phyloP scores from a whole-genome alignment of 2,113 vertebrate species.

The Seriola quinqueradiata region DNA sequence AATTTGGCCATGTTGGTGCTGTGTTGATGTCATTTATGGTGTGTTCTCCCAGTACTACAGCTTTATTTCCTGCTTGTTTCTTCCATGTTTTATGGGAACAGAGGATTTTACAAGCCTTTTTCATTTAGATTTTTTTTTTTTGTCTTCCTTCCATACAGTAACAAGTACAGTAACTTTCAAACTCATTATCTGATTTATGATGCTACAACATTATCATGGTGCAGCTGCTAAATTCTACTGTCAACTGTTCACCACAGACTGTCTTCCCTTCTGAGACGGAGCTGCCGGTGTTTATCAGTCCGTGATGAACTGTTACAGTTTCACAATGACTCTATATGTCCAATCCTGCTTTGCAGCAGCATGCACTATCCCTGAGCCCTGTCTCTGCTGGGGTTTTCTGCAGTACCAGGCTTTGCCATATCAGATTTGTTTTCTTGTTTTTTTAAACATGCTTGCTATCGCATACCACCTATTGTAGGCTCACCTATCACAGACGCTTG shows the following conservation, averaged over 20 bases:
- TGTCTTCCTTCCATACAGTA: background rate
- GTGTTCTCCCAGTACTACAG: too few relatives aligned
- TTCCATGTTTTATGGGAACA: background rate
- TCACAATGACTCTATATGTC: constrained; percentile 56
- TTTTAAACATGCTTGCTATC: background rate
- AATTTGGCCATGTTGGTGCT: too few relatives aligned
- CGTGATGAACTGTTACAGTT: constrained; percentile 27
- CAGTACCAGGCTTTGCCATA: background rate
- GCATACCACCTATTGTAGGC: too few relatives aligned
- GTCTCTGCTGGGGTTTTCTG: constrained; percentile 25
- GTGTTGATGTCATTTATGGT: too few relatives aligned
- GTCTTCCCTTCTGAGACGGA: constrained; percentile 36
- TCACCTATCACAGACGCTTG: background rate
- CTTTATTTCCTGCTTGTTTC: too few relatives aligned
- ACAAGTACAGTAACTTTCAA: background rate
- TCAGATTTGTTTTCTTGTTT: constrained; percentile 24
- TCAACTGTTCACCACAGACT: constrained; percentile 1
- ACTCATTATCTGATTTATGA: background rate
- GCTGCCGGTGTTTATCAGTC: constrained; percentile 32
- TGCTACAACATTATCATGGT: background rate
- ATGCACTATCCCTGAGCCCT: background rate
- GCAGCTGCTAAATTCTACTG: background rate
- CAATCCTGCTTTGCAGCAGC: constrained; percentile 27
- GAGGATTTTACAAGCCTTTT: background rate
- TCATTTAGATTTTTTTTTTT: background rate